Evolutionary conservation across 2,797 vertebrate species (phyloP), one percentile per base, ranked within the genome.

Genomic region (Hirundo rustica): DNA sequence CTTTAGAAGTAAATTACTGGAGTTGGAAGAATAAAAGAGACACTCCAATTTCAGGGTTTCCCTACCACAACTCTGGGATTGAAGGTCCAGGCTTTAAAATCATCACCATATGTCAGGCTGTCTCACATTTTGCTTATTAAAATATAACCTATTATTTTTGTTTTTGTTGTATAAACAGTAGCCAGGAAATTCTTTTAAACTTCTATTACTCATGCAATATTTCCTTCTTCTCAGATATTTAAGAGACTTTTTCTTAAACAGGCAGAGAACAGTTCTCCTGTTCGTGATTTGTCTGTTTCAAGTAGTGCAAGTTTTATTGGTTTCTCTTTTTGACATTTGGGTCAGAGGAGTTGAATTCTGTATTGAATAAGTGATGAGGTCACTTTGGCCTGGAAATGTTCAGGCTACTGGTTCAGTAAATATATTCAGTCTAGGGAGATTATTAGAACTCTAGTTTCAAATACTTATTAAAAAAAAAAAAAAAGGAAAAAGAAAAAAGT

Each of bases 81-180:
- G 80, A 64, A 91, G 71, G 42, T 89, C 71, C 79, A 89, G 42
- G 64, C 51, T 89, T 94, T 95, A 97, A 95, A 92, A 94, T 95
- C 88, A 95, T 94, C 89, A 95, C 61, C 88, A 88, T 84, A 94
- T 89, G 82, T 92, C 74, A 88, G 74, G 25, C 86, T 93, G 92
- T 93, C 89, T 95, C 85, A 85, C 30, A 87, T 81, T 76, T 94
- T 93, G 26, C 85, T 95, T 8, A 27, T 92, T 79, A 94, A 96
- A 96, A 89, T 66, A 71, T 48, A 85, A 74, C 58, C 67, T 74
- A 85, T 85, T 89, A 94, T 97, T 96, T 92, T 93, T 91, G 44
- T 93, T 92, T 95, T 97, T 97, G 71, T 94, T 93, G 55, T 91
- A 85, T 73, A 96, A 96, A 97, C 89, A 92, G 94, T 83, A 97